Evolutionary conservation across 2,797 vertebrate species (phyloP), one percentile per base, ranked within the genome.

Genomic region (Crocodylus rhombifer): DNA sequence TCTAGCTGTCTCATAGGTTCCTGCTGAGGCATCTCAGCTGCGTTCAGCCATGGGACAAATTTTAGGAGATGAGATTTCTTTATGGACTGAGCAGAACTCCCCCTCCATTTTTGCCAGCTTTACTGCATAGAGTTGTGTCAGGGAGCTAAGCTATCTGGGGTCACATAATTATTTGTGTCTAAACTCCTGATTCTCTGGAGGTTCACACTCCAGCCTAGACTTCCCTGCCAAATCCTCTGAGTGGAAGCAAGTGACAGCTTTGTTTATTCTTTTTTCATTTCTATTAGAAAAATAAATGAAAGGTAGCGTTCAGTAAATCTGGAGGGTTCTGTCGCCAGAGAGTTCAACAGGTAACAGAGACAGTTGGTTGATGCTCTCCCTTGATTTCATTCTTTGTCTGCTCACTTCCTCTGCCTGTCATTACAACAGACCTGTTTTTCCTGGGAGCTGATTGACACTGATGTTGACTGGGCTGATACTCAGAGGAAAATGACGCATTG

Each of bases 111-210:
- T 6, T 36, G 20, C 2, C 0, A 15, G 75, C n/a, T 1, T 14
- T 55, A 80, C 16, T 83, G 94, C 56, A 23, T 77, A 80, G 57
- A 90, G 10, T 14, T 88, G 6, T 80, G n/a, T 80, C 77, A 90
- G 81, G 85, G 89, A 93, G 10, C 28, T 6, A n/a, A n/a, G 77
- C 3, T 16, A 2, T 90, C 75, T 67, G 33, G 26, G 8, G 26
- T 73, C 83, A 90, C 79, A 92, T 91, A 26, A 74, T 81, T 85
- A 82, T 89, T 86, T 87, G 20, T 65, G 14, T 75, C 55, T 93
- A 65, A 87, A 85, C 63, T 85, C 26, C 51, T 86, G 60, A 8
- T 75, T 89, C 86, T 85, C 56, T 77, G 77, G 86, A 51, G 79
- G 82, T 86, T 73, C 62, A 15, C 14, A 21, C 74, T 65, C 64